phyloP scores from a whole-genome alignment of 2,113 vertebrate species.

The Oplegnathus fasciatus region DNA sequence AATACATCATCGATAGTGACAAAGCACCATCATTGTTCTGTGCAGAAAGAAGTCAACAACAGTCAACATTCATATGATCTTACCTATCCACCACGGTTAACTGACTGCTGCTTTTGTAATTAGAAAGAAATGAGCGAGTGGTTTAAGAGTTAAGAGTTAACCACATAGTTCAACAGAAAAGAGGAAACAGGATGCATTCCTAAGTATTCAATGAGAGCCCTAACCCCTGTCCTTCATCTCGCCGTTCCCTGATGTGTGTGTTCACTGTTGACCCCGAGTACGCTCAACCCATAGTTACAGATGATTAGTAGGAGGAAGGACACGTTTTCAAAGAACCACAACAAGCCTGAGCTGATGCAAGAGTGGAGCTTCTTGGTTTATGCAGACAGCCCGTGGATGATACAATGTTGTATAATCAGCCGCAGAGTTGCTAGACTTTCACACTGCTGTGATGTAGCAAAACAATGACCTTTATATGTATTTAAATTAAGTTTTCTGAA shows the following conservation, averaged over 20 bases:
- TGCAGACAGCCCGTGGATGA: slow-evolving; percentile 6
- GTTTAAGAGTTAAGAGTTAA: not conserved
- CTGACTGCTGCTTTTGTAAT: slow-evolving; percentile 3
- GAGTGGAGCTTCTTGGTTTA: slow-evolving; percentile 28
- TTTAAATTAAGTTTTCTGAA: not conserved
- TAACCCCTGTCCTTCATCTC: not conserved
- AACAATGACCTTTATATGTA: not conserved
- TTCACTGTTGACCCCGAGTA: not conserved
- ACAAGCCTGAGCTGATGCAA: slow-evolving; percentile 33
- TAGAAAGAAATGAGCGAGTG: not conserved
- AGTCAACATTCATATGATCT: not conserved
- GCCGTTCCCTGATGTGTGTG: not conserved
- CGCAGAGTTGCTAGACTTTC: not conserved
- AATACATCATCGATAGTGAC: not conserved
- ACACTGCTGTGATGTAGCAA: not conserved
- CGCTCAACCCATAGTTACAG: not conserved
- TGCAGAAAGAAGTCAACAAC: not conserved
- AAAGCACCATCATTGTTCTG: not conserved
- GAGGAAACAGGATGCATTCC: slow-evolving; percentile 46
- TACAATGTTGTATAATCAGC: slow-evolving; percentile 16
- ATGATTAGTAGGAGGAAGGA: not conserved
- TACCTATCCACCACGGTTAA: not conserved
- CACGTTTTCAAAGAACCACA: slow-evolving; percentile 11
- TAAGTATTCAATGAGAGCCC: not conserved
- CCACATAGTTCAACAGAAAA: slow-evolving; percentile 21